These are phyloP conservation scores for Drosophila ercepeae DNA, from an alignment of 1,140 invertebrate genomes.

Conservation along the genomic window DNA sequence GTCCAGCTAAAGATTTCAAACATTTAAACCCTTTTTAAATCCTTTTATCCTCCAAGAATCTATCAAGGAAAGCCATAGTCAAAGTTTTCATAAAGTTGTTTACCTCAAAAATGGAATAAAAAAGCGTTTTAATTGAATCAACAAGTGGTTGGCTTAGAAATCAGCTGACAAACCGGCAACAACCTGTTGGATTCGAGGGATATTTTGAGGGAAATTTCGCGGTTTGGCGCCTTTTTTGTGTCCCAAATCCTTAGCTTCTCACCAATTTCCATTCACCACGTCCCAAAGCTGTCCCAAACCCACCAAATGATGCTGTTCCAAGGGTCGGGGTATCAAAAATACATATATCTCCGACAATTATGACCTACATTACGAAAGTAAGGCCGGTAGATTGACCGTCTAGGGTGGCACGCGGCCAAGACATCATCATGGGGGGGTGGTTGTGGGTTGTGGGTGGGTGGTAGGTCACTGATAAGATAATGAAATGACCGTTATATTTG, in stretches of 20 bases:
- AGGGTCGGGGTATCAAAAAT: constrained; percentile 10
- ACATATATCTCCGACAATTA: constrained; percentile 10
- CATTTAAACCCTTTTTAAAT: too few species aligned
- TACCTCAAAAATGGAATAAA: neutral
- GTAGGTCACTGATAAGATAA: neutral
- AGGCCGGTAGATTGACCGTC: neutral
- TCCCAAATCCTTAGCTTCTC: neutral
- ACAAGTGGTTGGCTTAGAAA: neutral
- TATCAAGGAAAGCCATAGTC: too few species aligned
- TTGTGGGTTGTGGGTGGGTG: neutral
- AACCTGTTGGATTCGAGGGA: neutral
- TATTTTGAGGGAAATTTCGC: neutral
- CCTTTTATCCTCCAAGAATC: too few species aligned
- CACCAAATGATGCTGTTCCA: neutral
- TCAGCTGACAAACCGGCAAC: neutral
- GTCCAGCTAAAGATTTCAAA: too few species aligned
- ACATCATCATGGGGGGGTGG: neutral
- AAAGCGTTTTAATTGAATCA: neutral
- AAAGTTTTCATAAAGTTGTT: neutral
- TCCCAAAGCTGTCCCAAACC: constrained; percentile 49
- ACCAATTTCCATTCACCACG: neutral
- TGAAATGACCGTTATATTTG: constrained; percentile 15
- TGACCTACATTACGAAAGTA: constrained; percentile 41
- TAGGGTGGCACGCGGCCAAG: constrained; percentile 12
- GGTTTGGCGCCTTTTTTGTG: neutral